phyloP scores from a whole-genome alignment of 2,888 invertebrate genomes.

The Euzophera pinguis region DNA sequence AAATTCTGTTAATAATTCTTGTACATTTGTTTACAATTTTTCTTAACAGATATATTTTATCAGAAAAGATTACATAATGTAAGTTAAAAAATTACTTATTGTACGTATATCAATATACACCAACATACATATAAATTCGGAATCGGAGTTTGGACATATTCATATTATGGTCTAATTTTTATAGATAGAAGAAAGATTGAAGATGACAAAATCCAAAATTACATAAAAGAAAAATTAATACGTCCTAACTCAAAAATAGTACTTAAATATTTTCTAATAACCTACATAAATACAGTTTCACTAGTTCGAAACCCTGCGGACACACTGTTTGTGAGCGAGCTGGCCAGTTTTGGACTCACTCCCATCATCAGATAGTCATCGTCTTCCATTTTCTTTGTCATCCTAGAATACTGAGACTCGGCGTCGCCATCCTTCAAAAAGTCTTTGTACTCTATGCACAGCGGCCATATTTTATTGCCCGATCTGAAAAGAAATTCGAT shows the following conservation, averaged over 20 bases:
- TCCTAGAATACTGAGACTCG: constrained; percentile 57
- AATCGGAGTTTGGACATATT: too few relatives aligned
- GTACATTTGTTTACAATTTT: too few relatives aligned
- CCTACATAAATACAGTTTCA: constrained; percentile 44
- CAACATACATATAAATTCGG: too few relatives aligned
- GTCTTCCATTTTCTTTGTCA: constrained; percentile 65
- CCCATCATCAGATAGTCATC: constrained; percentile 63
- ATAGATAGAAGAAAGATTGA: too few relatives aligned
- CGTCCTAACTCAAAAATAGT: not conserved
- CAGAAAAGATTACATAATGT: too few relatives aligned
- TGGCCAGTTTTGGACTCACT: constrained; percentile 50
- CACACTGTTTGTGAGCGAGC: constrained; percentile 55
- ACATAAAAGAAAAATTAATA: not conserved
- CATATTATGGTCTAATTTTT: too few relatives aligned
- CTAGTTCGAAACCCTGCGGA: constrained; percentile 66
- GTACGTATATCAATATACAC: too few relatives aligned
- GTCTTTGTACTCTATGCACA: constrained; percentile 77
- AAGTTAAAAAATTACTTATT: too few relatives aligned
- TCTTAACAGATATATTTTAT: too few relatives aligned
- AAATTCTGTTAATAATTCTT: too few relatives aligned
- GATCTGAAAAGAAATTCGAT: constrained; percentile 50
- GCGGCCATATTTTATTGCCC: constrained; percentile 69
- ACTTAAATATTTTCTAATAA: not conserved
- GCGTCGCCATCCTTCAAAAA: constrained; percentile 57
- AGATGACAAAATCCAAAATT: too few relatives aligned